Base-by-base conservation (phyloP, 2,797 vertebrate genomes). In the Acrossocheilus wenchowensis region DNA sequence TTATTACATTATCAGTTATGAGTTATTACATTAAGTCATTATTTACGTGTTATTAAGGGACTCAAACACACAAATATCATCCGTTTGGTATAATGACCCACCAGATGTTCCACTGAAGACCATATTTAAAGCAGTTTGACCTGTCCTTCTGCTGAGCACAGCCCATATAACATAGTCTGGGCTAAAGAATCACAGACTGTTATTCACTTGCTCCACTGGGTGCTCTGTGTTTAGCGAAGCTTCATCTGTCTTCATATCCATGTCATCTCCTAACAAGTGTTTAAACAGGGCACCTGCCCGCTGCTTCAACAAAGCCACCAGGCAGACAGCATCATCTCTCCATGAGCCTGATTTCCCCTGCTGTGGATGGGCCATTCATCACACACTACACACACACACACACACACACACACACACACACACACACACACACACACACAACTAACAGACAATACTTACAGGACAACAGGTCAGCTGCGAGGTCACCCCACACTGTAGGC, bases 241-340 rank as follows among this genome's bases (percentile, higher is more conserved):
- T 86, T 88, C 83, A 89, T 90, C 69, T 82, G 87, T 92, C 89
- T 93, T 93, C 92, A 93, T 93, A 89, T 94, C 91, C 64, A 89
- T 94, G 91, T 93, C 92, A 92, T 86, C 82, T 87, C 87, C 74
- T 91, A 93, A 92, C 92, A 88, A 90, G 85, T 89, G 88, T 94
- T 92, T 91, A 94, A 93, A 93, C 81, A 91, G 83, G 85, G 88
- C 91, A 94, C 92, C 94, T 94, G 94, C 90, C 83, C 81, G 57
- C 83, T 72, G 71, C 48, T 85, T 83, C 86, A 82, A 84, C 83
- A 74, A 48, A 86, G 78, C 81, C 80, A 87, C 87, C 87, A 90
- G 82, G 68, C 88, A 82, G 69, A 78, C 89, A 82, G 84, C 81
- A 87, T 87, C 90, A 80, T 85, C 87, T 81, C 84, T 79, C 81